Percentiles rank a stretch among this genome's conserved stretches.
Conservation (phyloP, 2,113 vertebrate species). For the Myotis lucifugus region DNA sequence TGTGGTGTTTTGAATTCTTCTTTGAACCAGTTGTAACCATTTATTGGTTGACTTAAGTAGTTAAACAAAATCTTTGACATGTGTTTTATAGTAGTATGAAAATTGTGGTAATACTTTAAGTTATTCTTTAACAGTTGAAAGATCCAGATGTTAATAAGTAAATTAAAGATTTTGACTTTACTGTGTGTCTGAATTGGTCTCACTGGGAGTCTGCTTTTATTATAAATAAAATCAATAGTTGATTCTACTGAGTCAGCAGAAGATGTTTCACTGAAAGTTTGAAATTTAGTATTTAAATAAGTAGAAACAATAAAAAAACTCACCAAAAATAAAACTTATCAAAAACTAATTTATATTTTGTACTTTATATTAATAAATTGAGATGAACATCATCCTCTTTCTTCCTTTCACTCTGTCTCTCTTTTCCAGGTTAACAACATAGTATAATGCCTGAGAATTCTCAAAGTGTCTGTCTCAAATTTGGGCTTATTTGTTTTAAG, state of each 20-base stretch:
- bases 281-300: not conserved
- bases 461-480: not conserved
- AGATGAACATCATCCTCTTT: not conserved
- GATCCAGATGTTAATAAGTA: not conserved
- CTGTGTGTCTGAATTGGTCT: not conserved
- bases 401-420: not conserved
- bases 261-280: not conserved
- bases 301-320: not conserved
- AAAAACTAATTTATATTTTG: not conserved
- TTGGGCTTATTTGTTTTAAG: not conserved
- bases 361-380: not conserved
- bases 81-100: too few species aligned
- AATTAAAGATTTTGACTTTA: constrained; percentile 1
- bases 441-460: not conserved
- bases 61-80: too few species aligned
- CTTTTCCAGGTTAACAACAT: not conserved
- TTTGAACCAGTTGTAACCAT: not conserved
- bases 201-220: not conserved
- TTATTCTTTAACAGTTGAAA: not conserved
- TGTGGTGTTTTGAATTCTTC: too few species aligned
- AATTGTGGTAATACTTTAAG: not conserved
- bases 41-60: not conserved
- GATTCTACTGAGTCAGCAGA: not conserved
- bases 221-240: not conserved
- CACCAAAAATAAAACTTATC: not conserved